phyloP scores from a whole-genome alignment of 2,113 vertebrate species.

The Equus quagga region DNA sequence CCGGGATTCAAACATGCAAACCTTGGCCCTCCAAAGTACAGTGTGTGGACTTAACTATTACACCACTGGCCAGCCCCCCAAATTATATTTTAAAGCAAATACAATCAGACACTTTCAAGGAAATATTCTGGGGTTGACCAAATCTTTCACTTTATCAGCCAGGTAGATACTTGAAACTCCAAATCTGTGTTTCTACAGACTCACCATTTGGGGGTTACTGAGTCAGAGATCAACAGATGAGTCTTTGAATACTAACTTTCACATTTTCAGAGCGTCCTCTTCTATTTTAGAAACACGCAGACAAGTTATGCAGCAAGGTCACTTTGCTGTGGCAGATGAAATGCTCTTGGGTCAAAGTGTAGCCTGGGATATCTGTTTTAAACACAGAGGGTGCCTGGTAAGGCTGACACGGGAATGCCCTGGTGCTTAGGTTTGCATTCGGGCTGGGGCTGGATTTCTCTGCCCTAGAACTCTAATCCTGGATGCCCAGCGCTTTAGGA shows the following conservation, averaged over 20 bases:
- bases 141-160: not conserved
- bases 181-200: not conserved
- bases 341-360: not conserved
- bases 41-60: too few relatives aligned
- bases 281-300: not conserved
- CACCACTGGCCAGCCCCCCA: too few relatives aligned
- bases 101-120: not conserved
- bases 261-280: not conserved
- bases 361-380: not conserved
- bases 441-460: constrained; percentile 85
- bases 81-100: constrained; percentile 36
- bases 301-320: not conserved
- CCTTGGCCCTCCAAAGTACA: too few relatives aligned
- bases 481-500: constrained; percentile 97
- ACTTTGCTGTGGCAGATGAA: not conserved
- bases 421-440: constrained; percentile 82
- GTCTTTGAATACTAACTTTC: not conserved
- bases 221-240: not conserved
- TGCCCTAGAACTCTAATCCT: constrained; percentile 96
- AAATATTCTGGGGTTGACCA: not conserved
- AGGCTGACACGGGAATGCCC: not conserved
- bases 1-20: too few relatives aligned
- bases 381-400: not conserved
- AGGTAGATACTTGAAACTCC: not conserved
- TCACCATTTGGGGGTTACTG: not conserved